Evolutionary conservation across 2,113 vertebrate species (phyloP).

Genomic region (Tupaia chinensis): DNA sequence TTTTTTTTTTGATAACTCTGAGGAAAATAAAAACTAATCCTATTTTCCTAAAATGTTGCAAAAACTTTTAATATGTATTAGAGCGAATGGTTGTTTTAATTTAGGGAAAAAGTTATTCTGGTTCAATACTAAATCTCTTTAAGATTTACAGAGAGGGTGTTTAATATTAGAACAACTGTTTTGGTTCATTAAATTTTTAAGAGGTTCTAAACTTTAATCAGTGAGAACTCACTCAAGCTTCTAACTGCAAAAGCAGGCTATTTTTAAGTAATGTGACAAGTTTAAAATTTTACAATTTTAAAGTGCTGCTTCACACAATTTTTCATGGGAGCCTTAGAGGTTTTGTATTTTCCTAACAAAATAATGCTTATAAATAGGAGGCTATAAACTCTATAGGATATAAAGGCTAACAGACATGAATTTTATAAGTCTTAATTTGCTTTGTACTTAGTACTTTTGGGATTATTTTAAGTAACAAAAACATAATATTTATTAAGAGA

Average conservation of each 20-base stretch:
- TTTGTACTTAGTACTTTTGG: constrained; percentile 27
- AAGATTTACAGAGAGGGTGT: constrained; percentile 50
- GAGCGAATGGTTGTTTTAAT: constrained; percentile 38
- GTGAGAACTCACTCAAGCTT: constrained; percentile 62
- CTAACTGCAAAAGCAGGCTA: constrained; percentile 44
- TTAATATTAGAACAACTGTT: constrained; percentile 73
- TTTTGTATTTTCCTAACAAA: constrained; percentile 56
- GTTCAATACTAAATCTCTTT: constrained; percentile 60
- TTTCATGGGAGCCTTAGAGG: neutral
- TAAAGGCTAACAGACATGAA: constrained; percentile 17
- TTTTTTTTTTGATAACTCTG: neutral
- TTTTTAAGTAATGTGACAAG: constrained; percentile 52
- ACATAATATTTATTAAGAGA: neutral
- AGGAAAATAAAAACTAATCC: constrained; percentile 32
- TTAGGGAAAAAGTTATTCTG: constrained; percentile 36
- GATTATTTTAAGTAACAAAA: constrained; percentile 28
- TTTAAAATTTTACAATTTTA: constrained; percentile 46
- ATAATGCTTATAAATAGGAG: constrained; percentile 42
- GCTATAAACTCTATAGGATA: neutral
- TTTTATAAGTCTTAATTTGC: constrained; percentile 37
- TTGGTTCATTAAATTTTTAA: constrained; percentile 71
- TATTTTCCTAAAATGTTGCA: constrained; percentile 45
- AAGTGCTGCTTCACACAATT: constrained; percentile 45
- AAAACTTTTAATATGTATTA: constrained; percentile 60
- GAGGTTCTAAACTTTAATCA: constrained; percentile 71